phyloP scores from a whole-genome alignment of 2,888 invertebrate genomes.

The Stomorhina lunata region DNA sequence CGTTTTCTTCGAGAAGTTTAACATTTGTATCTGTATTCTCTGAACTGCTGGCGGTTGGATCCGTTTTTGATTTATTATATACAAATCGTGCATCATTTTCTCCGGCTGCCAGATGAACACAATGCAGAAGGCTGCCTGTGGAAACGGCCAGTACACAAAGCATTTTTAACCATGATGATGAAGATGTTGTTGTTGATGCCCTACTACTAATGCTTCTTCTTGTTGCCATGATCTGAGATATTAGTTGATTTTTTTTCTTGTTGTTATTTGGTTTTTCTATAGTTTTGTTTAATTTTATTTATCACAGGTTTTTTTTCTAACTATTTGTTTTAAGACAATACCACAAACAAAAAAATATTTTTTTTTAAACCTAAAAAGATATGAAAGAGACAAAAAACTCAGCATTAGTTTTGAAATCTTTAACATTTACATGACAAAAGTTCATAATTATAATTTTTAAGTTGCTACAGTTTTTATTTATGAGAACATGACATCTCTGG shows the following conservation, averaged over 20 bases:
- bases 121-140: slow-evolving; percentile 51
- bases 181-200: not conserved
- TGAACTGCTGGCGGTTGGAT: slow-evolving; percentile 25
- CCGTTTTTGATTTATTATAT: slow-evolving; percentile 59
- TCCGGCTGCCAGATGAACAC: slow-evolving; percentile 34
- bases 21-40: slow-evolving; percentile 61
- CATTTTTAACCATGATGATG: slow-evolving; percentile 18
- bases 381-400: slow-evolving; percentile 9
- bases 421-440: slow-evolving; percentile 27
- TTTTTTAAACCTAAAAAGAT: slow-evolving; percentile 34
- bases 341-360: slow-evolving; percentile 19
- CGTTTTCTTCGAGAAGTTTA: slow-evolving; percentile 64
- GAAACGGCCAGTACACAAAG: slow-evolving; percentile 37
- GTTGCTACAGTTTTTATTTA: slow-evolving; percentile 45
- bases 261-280: not conserved
- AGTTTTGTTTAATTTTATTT: slow-evolving; percentile 35
- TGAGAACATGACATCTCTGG: slow-evolving; percentile 56
- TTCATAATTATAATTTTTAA: slow-evolving; percentile 31
- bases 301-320: slow-evolving; percentile 54
- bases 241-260: slow-evolving; percentile 32
- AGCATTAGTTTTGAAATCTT: slow-evolving; percentile 26
- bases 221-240: slow-evolving; percentile 55
- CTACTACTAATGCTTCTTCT: slow-evolving; percentile 26
- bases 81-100: slow-evolving; percentile 60
- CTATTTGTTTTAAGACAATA: slow-evolving; percentile 47